Base-by-base conservation (phyloP, 2,113 vertebrate genomes). In the Lepus europaeus region DNA sequence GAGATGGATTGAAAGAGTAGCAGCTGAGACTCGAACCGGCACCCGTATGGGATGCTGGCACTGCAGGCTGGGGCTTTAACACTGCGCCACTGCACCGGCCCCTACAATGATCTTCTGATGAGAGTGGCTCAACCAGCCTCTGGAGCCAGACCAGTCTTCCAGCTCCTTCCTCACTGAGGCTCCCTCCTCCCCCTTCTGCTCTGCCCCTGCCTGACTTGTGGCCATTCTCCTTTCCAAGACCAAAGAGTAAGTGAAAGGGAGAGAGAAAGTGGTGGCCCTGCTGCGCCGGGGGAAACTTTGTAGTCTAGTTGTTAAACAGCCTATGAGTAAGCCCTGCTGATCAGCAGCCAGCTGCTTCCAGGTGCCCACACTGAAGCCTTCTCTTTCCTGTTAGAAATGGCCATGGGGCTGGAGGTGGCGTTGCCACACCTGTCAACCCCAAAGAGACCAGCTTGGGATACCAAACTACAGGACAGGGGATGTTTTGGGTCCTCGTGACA, bases 201-300 rank as follows among this genome's bases (percentile, higher is more conserved):
- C 69, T 63, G 63, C 25, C 33, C 27, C 13, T 73, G 27, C 17
- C 23, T 59, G 49, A 36, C 17, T 51, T 86, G 19, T 19, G 45
- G 31, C 9, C 59, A 61, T 61, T 88, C 69, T 78, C 23, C 88
- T 90, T 80, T 93, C 66, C 27, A 94, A 89, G 33, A 68, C 27
- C 20, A 80, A 66, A 61, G 16, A 49, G 22, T 6, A 83, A 90
- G 36, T 33, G 16, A 61, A 70, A 90, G 66, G 51, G 4, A 79
- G 56, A 77, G 45, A 84, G n/a, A 90, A n/a, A 80, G 12, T 31
- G 10, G 22, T 19, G 11, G 23, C 14, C 29, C 64, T 56, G 39
- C 1, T 23, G 76, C 79, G 53, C 27, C 53, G 80, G 9, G 14
- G 63, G n/a, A 49, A 14, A 2, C 17, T 91, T 29, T 64, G 17